These are phyloP conservation scores for Seira sanloemensis DNA, from an alignment of 2,888 invertebrate genomes.

Conservation along the genomic window DNA sequence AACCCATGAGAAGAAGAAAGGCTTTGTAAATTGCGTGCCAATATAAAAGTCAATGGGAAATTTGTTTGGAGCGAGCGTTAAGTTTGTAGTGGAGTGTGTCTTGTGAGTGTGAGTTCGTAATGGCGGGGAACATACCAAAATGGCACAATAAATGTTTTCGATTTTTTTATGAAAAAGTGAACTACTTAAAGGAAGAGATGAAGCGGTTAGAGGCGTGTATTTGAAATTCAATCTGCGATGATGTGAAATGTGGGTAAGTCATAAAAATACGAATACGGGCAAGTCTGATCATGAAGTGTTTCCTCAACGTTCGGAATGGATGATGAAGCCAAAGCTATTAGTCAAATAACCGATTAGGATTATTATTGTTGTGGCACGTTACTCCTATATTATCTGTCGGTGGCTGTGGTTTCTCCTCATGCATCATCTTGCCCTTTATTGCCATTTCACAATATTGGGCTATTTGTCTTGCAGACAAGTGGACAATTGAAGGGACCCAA, in stretches of 20 bases:
- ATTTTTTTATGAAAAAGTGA: no score
- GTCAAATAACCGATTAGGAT: slow-evolving; percentile 59
- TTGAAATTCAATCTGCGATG: slow-evolving; percentile 56
- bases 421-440: slow-evolving; percentile 42
- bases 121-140: no score
- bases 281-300: no score
- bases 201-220: slow-evolving; percentile 60
- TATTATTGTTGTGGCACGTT: slow-evolving; percentile 58
- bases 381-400: slow-evolving; percentile 54
- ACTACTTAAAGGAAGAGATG: slow-evolving; percentile 15
- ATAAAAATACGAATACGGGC: no score
- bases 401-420: slow-evolving; percentile 44
- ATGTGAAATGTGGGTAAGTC: slow-evolving; percentile 29
- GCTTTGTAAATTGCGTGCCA: slow-evolving; percentile 55
- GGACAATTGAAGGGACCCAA: slow-evolving; percentile 44
- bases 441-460: slow-evolving; percentile 53
- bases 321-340: slow-evolving; percentile 44
- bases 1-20: slow-evolving; percentile 48
- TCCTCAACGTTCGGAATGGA: no score
- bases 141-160: no score
- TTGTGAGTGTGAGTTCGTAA: no score
- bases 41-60: slow-evolving; percentile 59
- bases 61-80: no score
- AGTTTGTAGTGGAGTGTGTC: no score
- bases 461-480: slow-evolving; percentile 61